Conservation (phyloP, 1,140 invertebrate species). For the Wiebesia pumilae region DNA sequence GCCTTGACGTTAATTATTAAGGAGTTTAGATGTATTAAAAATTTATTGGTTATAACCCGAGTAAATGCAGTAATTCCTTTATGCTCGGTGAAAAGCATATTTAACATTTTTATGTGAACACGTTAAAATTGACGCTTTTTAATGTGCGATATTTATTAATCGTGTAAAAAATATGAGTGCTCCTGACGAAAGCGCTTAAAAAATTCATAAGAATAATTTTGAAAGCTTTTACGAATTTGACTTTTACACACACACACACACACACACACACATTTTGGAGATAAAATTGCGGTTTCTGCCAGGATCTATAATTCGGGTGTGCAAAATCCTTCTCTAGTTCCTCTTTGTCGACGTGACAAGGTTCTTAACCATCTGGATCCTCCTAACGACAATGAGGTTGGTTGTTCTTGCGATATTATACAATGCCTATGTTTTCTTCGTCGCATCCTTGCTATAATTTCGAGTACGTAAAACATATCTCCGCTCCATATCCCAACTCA, state of each 20-base stretch:
- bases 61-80: too few species aligned
- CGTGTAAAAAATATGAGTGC: too few species aligned
- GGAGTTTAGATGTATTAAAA: too few species aligned
- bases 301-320: constrained; percentile 12
- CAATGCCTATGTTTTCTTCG: constrained; percentile 10
- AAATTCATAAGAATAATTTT: background rate
- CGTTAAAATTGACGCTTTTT: too few species aligned
- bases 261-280: too few species aligned
- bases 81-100: too few species aligned
- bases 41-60: too few species aligned
- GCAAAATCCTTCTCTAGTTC: constrained; percentile 14
- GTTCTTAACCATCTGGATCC: constrained; percentile 43
- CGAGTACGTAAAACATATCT: constrained; percentile 21
- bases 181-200: background rate
- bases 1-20: too few species aligned
- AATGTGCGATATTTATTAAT: too few species aligned
- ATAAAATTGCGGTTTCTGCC: constrained; percentile 5
- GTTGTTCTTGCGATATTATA: constrained; percentile 21
- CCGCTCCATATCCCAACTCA: background rate
- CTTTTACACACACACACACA: background rate
- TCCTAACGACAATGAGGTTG: constrained; percentile 24
- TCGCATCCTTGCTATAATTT: background rate
- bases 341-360: constrained; percentile 21
- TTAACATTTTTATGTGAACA: too few species aligned
- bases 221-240: background rate